phyloP scores from a whole-genome alignment of 2,113 vertebrate genomes.

The Lophius piscatorius region DNA sequence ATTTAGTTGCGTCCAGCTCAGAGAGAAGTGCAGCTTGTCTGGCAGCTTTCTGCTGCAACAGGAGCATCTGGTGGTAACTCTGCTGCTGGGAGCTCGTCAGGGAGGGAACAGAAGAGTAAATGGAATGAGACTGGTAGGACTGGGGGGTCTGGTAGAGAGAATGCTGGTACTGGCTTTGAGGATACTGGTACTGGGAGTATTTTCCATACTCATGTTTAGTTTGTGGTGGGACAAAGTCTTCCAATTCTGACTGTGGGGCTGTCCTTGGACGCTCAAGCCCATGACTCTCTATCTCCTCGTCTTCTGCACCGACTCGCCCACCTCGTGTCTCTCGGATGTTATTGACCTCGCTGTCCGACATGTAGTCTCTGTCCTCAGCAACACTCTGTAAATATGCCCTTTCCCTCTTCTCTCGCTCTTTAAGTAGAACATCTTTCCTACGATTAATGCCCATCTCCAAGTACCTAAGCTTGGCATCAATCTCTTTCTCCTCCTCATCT shows the following conservation, averaged over 20 bases:
- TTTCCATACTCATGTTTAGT: conserved; percentile 92
- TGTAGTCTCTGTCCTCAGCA: conserved; percentile 97
- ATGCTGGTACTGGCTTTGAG: conserved; percentile 89
- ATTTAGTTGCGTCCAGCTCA: conserved; percentile 94
- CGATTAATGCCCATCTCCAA: conserved; percentile 98
- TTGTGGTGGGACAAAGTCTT: conserved; percentile 92
- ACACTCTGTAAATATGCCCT: conserved; percentile 96
- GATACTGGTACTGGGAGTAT: conserved; percentile 93
- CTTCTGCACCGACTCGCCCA: conserved; percentile 74
- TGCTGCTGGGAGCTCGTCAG: conserved; percentile 91
- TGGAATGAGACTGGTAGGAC: conserved; percentile 91
- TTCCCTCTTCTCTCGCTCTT: conserved; percentile 96
- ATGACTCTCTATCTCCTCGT: conserved; percentile 80
- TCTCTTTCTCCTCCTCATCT: conserved; percentile 99
- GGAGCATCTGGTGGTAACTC: conserved; percentile 91
- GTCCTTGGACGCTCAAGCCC: conserved; percentile 92
- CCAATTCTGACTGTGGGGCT: conserved; percentile 92
- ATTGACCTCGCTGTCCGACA: conserved; percentile 98
- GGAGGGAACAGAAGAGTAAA: conserved; percentile 92
- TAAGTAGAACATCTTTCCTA: conserved; percentile 93
- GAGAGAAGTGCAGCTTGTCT: conserved; percentile 86
- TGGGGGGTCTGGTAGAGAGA: conserved; percentile 90
- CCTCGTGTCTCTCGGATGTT: conserved; percentile 88
- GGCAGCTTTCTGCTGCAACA: conserved; percentile 92
- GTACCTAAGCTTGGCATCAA: conserved; percentile 96